Evolutionary conservation across 37 sponge, comb jelly and placozoan genomes (phyloP).

Genomic region (Axinella damicornis): DNA sequence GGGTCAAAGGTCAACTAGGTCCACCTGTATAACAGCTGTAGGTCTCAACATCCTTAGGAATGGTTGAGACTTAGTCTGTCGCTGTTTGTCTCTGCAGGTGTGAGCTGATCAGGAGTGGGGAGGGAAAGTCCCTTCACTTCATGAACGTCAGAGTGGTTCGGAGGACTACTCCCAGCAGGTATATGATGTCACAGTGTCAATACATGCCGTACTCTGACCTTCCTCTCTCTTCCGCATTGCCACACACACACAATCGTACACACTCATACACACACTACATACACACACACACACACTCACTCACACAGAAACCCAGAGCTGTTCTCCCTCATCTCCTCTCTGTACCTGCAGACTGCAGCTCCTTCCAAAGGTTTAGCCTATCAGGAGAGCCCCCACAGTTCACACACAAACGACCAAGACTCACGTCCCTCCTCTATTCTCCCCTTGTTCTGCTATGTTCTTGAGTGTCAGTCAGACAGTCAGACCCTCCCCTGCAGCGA

Average conservation of each 20-base stretch:
- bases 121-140: background rate
- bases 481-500: background rate
- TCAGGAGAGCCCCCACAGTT: background rate
- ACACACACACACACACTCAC: background rate
- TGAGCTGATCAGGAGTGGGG: conserved; percentile 6
- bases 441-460: conserved; percentile 10
- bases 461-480: background rate
- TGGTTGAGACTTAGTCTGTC: background rate
- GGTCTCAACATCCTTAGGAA: too few species aligned
- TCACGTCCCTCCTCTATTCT: background rate
- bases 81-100: background rate
- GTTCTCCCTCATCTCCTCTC: conserved; percentile 21
- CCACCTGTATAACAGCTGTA: background rate
- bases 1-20: too few species aligned
- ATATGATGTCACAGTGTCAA: too few species aligned
- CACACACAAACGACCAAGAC: background rate
- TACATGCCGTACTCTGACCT: too few species aligned
- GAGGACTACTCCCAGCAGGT: conserved; percentile 25
- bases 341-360: background rate
- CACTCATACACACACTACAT: background rate
- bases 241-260: too few species aligned
- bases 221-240: too few species aligned
- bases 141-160: conserved; percentile 1
- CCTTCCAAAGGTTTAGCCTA: too few species aligned
- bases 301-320: conserved; percentile 27